Percentiles rank a stretch among this genome's conserved stretches.
phyloP scores from a whole-genome alignment of 2,888 invertebrate species.

The Kuschelorhynchus macadamiae region DNA sequence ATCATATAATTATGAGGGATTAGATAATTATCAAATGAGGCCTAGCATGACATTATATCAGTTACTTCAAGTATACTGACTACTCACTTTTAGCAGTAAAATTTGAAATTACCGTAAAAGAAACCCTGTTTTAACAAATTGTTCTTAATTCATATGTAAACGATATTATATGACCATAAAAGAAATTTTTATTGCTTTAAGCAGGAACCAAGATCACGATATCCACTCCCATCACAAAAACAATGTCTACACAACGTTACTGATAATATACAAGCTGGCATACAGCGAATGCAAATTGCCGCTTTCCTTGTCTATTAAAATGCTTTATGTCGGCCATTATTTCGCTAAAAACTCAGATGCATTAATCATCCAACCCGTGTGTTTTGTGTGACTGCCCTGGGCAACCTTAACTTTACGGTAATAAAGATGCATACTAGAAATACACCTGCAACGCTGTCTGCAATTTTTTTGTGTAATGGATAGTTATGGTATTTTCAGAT shows the following conservation, averaged over 20 bases:
- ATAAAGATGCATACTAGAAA: slow-evolving; percentile 18
- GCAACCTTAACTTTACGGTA: slow-evolving; percentile 26
- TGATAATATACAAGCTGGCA: slow-evolving; percentile 7
- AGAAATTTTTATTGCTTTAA: neutral
- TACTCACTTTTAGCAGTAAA: no score
- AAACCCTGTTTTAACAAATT: no score
- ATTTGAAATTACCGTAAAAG: no score
- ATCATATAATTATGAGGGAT: no score
- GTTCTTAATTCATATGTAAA: no score
- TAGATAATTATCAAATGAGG: no score
- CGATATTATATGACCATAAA: no score
- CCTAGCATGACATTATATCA: no score
- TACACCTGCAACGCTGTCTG: slow-evolving; percentile 15
- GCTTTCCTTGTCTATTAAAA: slow-evolving; percentile 47
- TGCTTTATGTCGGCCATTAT: slow-evolving; percentile 47
- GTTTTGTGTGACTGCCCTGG: slow-evolving; percentile 30
- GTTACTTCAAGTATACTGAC: no score
- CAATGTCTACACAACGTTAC: slow-evolving; percentile 18
- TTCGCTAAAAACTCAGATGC: slow-evolving; percentile 39
- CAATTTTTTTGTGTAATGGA: slow-evolving; percentile 1
- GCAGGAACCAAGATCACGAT: slow-evolving; percentile 4
- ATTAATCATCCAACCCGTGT: slow-evolving; percentile 37
- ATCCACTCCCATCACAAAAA: slow-evolving; percentile 11
- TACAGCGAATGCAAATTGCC: slow-evolving; percentile 40
- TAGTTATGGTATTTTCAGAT: neutral